Evolutionary conservation across 2,888 invertebrate species (phyloP).

Genomic region (Yponomeuta cagnagella): DNA sequence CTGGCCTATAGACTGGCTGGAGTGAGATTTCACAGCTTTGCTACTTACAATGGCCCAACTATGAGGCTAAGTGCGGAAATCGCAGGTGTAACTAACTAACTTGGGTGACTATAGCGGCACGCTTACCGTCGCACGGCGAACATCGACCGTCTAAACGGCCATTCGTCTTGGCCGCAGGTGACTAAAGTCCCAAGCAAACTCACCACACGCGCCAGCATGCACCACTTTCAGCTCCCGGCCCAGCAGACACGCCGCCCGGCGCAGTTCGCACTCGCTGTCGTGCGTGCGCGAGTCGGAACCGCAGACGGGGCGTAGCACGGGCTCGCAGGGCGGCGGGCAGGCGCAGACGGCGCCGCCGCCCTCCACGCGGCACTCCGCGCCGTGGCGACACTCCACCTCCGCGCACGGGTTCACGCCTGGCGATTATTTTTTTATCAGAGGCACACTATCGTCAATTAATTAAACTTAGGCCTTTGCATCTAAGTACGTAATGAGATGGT

Average conservation of each 20-base stretch:
- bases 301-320: constrained; percentile 88
- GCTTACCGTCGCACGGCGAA: no score
- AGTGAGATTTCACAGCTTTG: no score
- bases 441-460: neutral
- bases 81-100: no score
- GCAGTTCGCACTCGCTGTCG: constrained; percentile 87
- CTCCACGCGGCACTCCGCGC: constrained; percentile 90
- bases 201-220: constrained; percentile 69
- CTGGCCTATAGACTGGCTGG: no score
- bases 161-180: no score
- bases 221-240: constrained; percentile 62
- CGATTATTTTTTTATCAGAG: neutral
- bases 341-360: constrained; percentile 87
- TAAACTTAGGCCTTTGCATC: no score
- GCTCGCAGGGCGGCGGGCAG: constrained; percentile 88
- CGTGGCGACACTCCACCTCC: constrained; percentile 84
- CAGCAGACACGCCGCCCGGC: constrained; percentile 80
- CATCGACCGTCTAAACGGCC: no score
- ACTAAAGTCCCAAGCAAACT: constrained; percentile 17
- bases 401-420: constrained; percentile 91
- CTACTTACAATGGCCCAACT: no score
- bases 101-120: no score
- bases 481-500: no score
- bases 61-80: no score
- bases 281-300: constrained; percentile 90